Evolutionary conservation across 2,797 vertebrate genomes (phyloP).

Genomic region (Erpetoichthys calabaricus): DNA sequence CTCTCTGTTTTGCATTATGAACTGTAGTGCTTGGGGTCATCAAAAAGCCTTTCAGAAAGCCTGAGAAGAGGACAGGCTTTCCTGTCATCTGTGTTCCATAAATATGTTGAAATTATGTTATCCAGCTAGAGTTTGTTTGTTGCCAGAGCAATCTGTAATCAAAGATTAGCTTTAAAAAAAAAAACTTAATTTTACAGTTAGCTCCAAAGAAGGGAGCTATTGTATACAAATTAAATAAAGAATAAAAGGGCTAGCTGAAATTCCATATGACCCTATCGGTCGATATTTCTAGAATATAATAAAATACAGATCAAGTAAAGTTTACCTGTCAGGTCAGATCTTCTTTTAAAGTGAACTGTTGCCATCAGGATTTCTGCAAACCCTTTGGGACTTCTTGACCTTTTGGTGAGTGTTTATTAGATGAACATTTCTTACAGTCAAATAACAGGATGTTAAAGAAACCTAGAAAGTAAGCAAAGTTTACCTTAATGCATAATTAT

Average conservation of each 20-base stretch:
- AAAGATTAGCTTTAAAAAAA: slow-evolving; percentile 19
- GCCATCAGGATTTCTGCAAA: too few species aligned
- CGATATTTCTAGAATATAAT: too few species aligned
- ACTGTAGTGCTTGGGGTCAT: slow-evolving; percentile 48
- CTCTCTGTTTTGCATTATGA: slow-evolving; percentile 42
- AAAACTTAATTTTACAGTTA: slow-evolving; percentile 52
- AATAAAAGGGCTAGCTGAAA: slow-evolving; percentile 28
- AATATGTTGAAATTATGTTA: slow-evolving; percentile 67
- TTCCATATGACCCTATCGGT: too few species aligned
- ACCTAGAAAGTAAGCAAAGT: too few species aligned
- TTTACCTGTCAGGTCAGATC: too few species aligned
- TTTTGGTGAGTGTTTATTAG: too few species aligned
- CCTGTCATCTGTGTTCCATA: slow-evolving; percentile 61
- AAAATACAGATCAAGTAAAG: too few species aligned
- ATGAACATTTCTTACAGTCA: too few species aligned
- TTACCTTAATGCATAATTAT: too few species aligned
- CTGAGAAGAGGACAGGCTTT: slow-evolving; percentile 48
- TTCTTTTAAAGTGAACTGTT: too few species aligned
- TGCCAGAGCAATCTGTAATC: slow-evolving; percentile 57
- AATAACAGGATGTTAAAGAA: too few species aligned
- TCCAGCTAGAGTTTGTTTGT: slow-evolving; percentile 54
- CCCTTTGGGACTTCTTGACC: too few species aligned
- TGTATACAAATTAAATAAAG: slow-evolving; percentile 42
- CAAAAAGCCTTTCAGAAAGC: slow-evolving; percentile 44
- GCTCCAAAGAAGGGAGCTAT: slow-evolving; percentile 54